Base-by-base conservation (phyloP, 2,888 invertebrate species). In the Thera obeliscata region DNA sequence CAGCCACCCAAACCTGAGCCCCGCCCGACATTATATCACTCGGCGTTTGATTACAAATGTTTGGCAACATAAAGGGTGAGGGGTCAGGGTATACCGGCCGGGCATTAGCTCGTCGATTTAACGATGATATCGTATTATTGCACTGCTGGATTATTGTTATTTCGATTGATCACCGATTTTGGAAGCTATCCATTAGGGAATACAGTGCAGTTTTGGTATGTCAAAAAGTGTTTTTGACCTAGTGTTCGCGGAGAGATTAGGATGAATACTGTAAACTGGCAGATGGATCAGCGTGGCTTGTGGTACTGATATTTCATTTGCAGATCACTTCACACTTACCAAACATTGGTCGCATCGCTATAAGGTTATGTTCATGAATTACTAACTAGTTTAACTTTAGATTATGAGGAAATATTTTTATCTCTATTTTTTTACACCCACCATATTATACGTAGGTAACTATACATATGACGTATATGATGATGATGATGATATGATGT, bases 91-190 rank as follows among this genome's bases (percentile, higher is more conserved):
- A 70, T 35, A 50, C 66, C 79, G 79, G 82, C 60, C 73, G 69
- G 71, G 66, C 72, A 74, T 74, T 71, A 74, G 74, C 67, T 72
- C 70, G 68, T 63, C 79, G 77, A 80, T 83, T 81, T 79, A 75
- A 72, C 71, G 77, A 75, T 73, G 76, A 74, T 79, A 78, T 80
- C 74, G 75, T 81, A 77, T 81, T 78, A 82, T 79, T 79, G 78
- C 78, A 77, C 72, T 67, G 76, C 58, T 74, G 76, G 76, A 77
- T 76, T 77, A 78, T 76, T 78, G 76, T 78, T 76, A 75, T 68
- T 76, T 76, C 61, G 67, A 60, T 36, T 59, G 61, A 58, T 66
- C 55, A 65, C 58, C 49, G 69, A 64, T 55, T 66, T 66, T 64
- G 62, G 46, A 50, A 50, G 59, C 62, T 69, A 63, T 66, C 52